Evolutionary conservation across 2,113 vertebrate species (phyloP), one percentile per base, ranked within the genome.

Genomic region (Sigmodon hispidus): DNA sequence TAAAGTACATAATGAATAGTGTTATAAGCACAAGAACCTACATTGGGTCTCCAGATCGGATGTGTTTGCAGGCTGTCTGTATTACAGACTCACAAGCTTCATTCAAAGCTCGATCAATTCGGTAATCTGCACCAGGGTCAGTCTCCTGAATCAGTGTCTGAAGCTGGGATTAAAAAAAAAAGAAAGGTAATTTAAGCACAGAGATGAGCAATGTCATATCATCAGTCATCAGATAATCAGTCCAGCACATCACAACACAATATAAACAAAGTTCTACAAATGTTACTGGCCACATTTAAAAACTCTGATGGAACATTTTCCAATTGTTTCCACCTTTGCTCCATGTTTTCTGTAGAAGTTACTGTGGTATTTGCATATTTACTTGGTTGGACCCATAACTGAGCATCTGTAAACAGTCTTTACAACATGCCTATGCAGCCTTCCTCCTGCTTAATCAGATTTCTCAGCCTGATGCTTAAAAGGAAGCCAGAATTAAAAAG

Each of bases 21-120:
- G 67, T 4, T 0, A 3, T 34, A 93, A 50, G 65, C 36, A 17
- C 84, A 72, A 50, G 83, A 93, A 99, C 99, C 98, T 98, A 99
- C 99, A 99, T 99, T 29, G 99, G 99, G 97, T 99, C 99, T 98
- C 99, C 99, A 0, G 98, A 99, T 13, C 99, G 99, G 91, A 99
- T 99, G 98, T 99, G 99, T 98, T 99, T 99, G 98, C 99, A 99
- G 97, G 99, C 99, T 0, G 99, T 99, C 98, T 99, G 99, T 94
- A 99, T 99, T 93, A 99, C 99, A 0, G 99, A 99, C 91, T 99
- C 99, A 0, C 99, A 99, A 91, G 99, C 99, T 98, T 99, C 99
- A 2, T 99, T 99, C 85, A 99, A 97, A 0, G 99, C 99, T 1
- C 99, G 98, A 96, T 99, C 99, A 0, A 99, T 99, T 87, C 99